Conservation (phyloP, 2,113 vertebrate species). For the Mionectes macconnelli region DNA sequence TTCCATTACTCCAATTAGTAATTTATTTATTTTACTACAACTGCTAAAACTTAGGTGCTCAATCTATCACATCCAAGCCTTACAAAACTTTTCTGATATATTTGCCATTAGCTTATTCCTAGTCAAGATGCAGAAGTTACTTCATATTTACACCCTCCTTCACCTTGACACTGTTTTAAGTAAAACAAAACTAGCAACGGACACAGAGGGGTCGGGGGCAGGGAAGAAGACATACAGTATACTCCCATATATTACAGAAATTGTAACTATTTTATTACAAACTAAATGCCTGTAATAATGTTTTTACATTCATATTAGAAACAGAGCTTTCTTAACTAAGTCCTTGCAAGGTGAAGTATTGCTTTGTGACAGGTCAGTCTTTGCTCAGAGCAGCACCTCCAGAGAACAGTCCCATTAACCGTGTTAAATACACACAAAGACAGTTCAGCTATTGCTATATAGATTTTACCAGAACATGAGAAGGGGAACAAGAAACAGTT, state of each 20-base stretch:
- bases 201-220: not conserved
- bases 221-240: not conserved
- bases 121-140: not conserved
- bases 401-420: not conserved
- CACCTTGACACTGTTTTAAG: not conserved
- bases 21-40: not conserved
- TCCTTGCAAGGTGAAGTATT: not conserved
- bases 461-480: not conserved
- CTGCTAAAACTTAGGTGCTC: not conserved
- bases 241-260: not conserved
- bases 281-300: not conserved
- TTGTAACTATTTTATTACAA: not conserved
- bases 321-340: not conserved
- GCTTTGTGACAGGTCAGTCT: not conserved
- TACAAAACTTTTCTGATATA: not conserved
- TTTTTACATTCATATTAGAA: not conserved
- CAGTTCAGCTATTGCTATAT: not conserved
- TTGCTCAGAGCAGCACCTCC: not conserved
- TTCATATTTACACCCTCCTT: not conserved
- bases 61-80: not conserved
- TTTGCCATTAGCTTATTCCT: not conserved
- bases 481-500: not conserved
- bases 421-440: not conserved
- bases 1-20: not conserved
- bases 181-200: not conserved